These are phyloP conservation scores for Theocolax elegans DNA, from an alignment of 1,140 invertebrate genomes.

Conservation along the genomic window DNA sequence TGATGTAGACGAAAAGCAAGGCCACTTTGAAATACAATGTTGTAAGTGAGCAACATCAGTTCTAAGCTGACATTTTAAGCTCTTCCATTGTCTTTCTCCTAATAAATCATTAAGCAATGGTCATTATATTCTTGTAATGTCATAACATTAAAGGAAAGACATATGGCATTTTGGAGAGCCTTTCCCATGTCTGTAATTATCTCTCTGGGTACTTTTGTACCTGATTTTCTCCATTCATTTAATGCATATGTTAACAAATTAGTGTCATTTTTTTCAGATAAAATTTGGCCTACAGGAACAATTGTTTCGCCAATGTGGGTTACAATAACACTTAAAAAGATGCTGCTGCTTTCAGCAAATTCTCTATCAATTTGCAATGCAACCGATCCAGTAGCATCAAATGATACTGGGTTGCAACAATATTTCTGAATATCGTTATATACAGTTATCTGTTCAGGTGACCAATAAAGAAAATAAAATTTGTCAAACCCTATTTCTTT, in stretches of 20 bases:
- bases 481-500: no score
- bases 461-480: no score
- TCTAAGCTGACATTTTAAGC: background rate
- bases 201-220: background rate
- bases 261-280: constrained; percentile 18
- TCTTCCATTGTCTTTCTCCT: background rate
- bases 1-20: background rate
- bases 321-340: background rate
- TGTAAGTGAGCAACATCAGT: no score
- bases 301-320: constrained; percentile 5
- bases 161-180: background rate
- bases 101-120: background rate
- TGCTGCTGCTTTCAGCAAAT: background rate
- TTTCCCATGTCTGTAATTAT: background rate
- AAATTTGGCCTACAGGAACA: background rate
- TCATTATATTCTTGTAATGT: background rate
- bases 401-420: background rate
- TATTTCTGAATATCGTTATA: constrained; percentile 1
- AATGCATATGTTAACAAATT: background rate
- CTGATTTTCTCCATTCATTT: background rate
- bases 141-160: background rate
- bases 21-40: background rate
- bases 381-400: constrained; percentile 19
- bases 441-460: background rate
- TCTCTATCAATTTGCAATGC: background rate